Base-by-base conservation (phyloP, 2,888 invertebrate species). In the Hoplodrina ambigua region DNA sequence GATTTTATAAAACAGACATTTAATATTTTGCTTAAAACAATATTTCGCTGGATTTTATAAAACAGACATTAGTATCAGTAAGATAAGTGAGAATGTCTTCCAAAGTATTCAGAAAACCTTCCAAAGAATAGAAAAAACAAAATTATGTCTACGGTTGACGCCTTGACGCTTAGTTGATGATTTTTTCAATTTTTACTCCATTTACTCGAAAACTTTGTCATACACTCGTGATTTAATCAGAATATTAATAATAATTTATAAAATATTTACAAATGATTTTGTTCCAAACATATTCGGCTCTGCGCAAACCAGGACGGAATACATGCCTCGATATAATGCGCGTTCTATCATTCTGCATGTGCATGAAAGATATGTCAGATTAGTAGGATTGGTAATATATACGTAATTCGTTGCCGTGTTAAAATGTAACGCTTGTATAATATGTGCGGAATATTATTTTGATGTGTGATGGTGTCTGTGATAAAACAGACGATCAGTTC, bases 361-460 rank as follows among this genome's bases (percentile, higher is more conserved):
- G 94, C 93, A 90, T 92, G 90, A 93, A 92, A 89, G 91, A 93
- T 91, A 92, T 93, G 94, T 94, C 94, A 94, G 91, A 90, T 85
- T 89, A 91, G 15, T 79, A 74, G 81, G 86, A 85, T 87, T 87
- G 75, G 69, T 77, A 86, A 85, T 85, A 85, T 90, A 90, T 90
- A 90, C 86, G 85, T 88, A 88, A 88, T 87, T 89, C 87, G 82
- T 89, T 80, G 83, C 82, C 87, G 86, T 91, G 91, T 90, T 90
- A 91, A 93, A 90, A 94, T 94, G 92, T 94, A 89, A 81, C 80
- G 46, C 46, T 46, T 17, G 17, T 17, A 3, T 46, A 3, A 15
- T 6, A 46, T 15, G 78, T 84, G 76, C 78, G 75, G 82, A 81
- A 73, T 84, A 75, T 82, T 78, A 72, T 75, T 85, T 84, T 78